phyloP scores from a whole-genome alignment of 2,797 vertebrate species.

The Melanotaenia boesemani region DNA sequence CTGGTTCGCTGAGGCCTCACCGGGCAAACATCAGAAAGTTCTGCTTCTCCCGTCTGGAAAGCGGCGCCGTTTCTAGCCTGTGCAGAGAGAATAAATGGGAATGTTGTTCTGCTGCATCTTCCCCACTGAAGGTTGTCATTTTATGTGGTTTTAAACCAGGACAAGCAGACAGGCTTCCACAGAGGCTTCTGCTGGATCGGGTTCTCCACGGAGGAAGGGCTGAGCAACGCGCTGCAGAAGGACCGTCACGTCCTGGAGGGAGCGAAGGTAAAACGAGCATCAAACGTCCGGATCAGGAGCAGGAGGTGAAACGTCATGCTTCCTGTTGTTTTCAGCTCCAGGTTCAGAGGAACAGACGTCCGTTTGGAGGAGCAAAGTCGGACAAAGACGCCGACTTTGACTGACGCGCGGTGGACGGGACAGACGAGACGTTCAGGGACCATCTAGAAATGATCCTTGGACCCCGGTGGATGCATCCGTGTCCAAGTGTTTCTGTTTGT shows the following conservation, averaged over 20 bases:
- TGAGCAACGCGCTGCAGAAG: slow-evolving; percentile 88
- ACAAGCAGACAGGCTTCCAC: slow-evolving; percentile 92
- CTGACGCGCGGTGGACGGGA: slow-evolving; percentile 46
- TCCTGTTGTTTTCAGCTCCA: slow-evolving; percentile 85
- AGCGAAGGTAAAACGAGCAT: slow-evolving; percentile 79
- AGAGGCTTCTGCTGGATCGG: slow-evolving; percentile 88
- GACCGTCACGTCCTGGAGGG: slow-evolving; percentile 90
- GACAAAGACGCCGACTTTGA: slow-evolving; percentile 63
- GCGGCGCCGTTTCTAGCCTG: no score
- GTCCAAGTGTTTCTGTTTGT: no score
- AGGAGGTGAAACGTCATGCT: no score
- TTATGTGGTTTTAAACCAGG: slow-evolving; percentile 71
- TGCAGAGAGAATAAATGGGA: no score
- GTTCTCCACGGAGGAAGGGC: slow-evolving; percentile 82
- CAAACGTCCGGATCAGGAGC: no score
- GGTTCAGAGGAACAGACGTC: slow-evolving; percentile 78
- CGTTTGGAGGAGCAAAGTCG: slow-evolving; percentile 32
- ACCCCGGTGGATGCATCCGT: no score
- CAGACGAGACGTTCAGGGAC: no score
- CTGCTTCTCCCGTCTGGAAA: no score
- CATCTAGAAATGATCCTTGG: no score
- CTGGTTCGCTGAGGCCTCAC: no score
- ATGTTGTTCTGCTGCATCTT: no score
- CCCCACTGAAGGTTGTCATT: slow-evolving; percentile 4
- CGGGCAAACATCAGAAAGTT: no score